A percentile compares a stretch with the other conserved stretches of the same genome.
phyloP scores from a whole-genome alignment of 2,888 invertebrate species.

The Idaea biselata region DNA sequence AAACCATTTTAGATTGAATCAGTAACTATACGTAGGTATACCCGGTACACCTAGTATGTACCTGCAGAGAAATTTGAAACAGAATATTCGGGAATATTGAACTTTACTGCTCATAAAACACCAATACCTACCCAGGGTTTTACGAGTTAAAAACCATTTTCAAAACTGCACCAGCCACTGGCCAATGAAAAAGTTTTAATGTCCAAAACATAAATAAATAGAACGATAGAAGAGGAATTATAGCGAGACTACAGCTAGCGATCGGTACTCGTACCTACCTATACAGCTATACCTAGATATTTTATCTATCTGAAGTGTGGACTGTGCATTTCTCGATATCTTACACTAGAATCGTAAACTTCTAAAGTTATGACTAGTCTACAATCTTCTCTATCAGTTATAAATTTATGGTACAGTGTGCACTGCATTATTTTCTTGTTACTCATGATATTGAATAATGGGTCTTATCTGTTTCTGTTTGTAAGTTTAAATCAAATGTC shows the following conservation, averaged over 20 bases:
- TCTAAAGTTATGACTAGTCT: constrained; percentile 32
- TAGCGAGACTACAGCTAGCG: too few relatives aligned
- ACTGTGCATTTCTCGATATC: constrained; percentile 42
- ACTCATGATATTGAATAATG: not conserved
- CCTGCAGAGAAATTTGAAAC: not conserved
- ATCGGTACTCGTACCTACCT: too few relatives aligned
- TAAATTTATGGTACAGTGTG: not conserved
- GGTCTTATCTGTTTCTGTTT: not conserved
- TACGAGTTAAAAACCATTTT: constrained; percentile 27
- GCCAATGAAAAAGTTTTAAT: constrained; percentile 68
- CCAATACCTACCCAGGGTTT: constrained; percentile 11
- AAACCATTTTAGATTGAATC: too few relatives aligned
- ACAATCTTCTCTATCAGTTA: constrained; percentile 22
- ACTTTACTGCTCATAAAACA: constrained; percentile 28
- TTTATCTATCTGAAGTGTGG: constrained; percentile 36
- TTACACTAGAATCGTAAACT: constrained; percentile 11
- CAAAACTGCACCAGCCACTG: constrained; percentile 31
- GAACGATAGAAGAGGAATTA: not conserved
- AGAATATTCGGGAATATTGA: constrained; percentile 4
- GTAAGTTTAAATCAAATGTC: not conserved
- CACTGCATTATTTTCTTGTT: constrained; percentile 1
- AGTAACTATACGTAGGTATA: too few relatives aligned
- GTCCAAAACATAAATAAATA: constrained; percentile 33
- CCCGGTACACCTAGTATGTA: too few relatives aligned
- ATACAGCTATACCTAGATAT: constrained; percentile 14